phyloP scores from a whole-genome alignment of 2,797 vertebrate species.

The Coluber constrictor region DNA sequence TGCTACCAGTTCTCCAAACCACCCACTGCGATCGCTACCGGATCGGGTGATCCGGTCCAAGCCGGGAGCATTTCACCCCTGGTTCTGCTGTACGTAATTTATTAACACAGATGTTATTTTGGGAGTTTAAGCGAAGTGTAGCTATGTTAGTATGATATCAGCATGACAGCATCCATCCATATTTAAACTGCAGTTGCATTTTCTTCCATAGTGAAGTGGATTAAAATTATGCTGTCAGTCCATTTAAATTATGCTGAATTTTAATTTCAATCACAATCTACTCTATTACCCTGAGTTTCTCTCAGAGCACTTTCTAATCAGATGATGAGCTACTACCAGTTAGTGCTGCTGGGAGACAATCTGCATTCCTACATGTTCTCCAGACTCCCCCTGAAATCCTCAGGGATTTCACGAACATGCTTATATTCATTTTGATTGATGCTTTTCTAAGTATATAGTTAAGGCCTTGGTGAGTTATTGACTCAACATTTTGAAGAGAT shows the following conservation, averaged over 20 bases:
- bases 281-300: background rate
- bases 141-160: background rate
- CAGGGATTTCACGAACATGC: background rate
- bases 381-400: background rate
- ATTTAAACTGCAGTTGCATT: background rate
- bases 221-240: background rate
- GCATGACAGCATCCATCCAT: background rate
- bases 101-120: background rate
- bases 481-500: background rate
- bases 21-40: too few relatives aligned
- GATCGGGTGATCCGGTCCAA: too few relatives aligned
- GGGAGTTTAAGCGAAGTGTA: background rate
- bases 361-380: background rate
- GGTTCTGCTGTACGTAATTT: background rate
- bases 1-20: too few relatives aligned
- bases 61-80: too few relatives aligned
- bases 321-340: background rate
- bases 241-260: background rate
- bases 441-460: background rate
- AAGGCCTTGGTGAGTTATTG: slow-evolving; percentile 8
- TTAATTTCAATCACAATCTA: background rate
- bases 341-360: background rate
- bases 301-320: background rate
- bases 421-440: slow-evolving; percentile 15
- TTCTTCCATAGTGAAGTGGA: background rate